Evolutionary conservation across 2,888 invertebrate genomes (phyloP).

Genomic region (Scelioninae gen. 1): DNA sequence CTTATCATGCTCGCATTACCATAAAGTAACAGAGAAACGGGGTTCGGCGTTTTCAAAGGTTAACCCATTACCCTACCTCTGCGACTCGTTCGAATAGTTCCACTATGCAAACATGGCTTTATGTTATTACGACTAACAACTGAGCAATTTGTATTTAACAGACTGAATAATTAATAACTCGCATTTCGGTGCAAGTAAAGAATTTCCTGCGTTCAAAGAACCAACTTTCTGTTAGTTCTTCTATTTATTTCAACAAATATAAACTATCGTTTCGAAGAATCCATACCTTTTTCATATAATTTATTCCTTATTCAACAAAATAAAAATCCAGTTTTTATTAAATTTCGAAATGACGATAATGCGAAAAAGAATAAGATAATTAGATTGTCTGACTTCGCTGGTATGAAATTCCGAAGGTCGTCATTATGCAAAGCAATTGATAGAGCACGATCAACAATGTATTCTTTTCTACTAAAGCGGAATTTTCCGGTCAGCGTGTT

Average conservation of each 20-base stretch:
- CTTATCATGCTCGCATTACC: no score
- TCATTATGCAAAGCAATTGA: conserved; percentile 43
- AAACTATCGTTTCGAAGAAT: no score
- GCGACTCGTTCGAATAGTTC: no score
- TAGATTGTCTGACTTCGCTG: conserved; percentile 3
- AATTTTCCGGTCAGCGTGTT: conserved; percentile 76
- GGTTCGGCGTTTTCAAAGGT: no score
- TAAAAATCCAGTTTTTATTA: no score
- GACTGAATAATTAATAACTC: conserved; percentile 27
- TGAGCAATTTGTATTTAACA: conserved; percentile 11
- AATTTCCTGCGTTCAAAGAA: no score
- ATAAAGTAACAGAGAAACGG: no score
- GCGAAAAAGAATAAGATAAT: not conserved
- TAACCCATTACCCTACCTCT: no score
- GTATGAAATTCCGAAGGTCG: not conserved
- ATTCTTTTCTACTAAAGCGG: conserved; percentile 28
- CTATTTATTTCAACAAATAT: no score
- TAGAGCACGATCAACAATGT: conserved; percentile 36
- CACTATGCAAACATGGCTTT: no score
- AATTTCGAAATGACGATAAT: no score
- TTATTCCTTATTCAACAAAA: not conserved
- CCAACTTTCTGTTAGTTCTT: no score
- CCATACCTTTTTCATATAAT: not conserved
- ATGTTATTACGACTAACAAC: conserved; percentile 26
- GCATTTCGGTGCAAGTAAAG: not conserved